Conservation (phyloP, 2,888 invertebrate species). For the Tachina fera region DNA sequence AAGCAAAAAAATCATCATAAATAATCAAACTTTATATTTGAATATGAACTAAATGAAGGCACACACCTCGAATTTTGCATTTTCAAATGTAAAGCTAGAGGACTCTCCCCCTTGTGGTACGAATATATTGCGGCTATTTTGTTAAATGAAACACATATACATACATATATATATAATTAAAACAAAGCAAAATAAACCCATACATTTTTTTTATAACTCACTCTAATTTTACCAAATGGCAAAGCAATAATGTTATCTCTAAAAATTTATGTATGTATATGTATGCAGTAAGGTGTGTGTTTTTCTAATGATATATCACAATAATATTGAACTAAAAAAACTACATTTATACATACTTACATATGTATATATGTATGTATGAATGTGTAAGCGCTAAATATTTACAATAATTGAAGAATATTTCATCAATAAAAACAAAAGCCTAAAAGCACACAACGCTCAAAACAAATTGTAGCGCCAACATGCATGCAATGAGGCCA, state of each 20-base stretch:
- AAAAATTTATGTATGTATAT: background rate
- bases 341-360: background rate
- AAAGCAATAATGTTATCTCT: conserved; percentile 34
- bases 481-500: background rate
- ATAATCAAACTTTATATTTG: conserved; percentile 64
- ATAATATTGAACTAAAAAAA: conserved; percentile 63
- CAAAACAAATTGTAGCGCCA: conserved; percentile 3
- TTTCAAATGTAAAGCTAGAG: conserved; percentile 18
- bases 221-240: conserved; percentile 14
- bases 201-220: conserved; percentile 8
- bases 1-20: conserved; percentile 53
- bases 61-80: conserved; percentile 60
- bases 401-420: conserved; percentile 81
- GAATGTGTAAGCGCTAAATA: conserved; percentile 77
- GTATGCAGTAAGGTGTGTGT: conserved; percentile 12
- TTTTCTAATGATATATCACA: conserved; percentile 73
- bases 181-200: conserved; percentile 26
- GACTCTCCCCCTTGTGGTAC: conserved; percentile 36
- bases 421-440: conserved; percentile 79
- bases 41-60: conserved; percentile 54
- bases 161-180: conserved; percentile 18
- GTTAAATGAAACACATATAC: conserved; percentile 15
- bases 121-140: conserved; percentile 25
- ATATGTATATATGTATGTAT: conserved; percentile 47
- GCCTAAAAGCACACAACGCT: conserved; percentile 61